A percentile compares a stretch with the other conserved stretches of the same genome.
phyloP scores from a whole-genome alignment of 2,797 vertebrate species.

The Lutjanus argentimaculatus region DNA sequence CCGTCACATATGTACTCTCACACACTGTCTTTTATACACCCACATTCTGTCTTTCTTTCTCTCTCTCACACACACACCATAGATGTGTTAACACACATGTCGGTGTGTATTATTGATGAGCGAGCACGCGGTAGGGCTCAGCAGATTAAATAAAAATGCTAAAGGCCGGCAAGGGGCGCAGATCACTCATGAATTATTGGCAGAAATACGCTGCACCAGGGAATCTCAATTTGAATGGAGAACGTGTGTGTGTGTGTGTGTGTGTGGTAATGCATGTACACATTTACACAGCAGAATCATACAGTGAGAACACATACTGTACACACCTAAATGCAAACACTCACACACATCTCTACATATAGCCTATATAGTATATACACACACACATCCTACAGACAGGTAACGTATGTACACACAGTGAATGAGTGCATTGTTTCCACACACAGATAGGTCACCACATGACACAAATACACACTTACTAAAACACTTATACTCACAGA shows the following conservation, averaged over 20 bases:
- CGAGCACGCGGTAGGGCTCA: constrained; percentile 87
- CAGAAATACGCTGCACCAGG: constrained; percentile 88
- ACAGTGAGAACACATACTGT: constrained; percentile 20
- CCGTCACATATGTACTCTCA: constrained; percentile 24
- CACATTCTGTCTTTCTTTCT: background rate
- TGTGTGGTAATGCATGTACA: constrained; percentile 32
- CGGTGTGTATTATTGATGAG: constrained; percentile 93
- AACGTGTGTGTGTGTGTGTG: constrained; percentile 11
- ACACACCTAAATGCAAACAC: constrained; percentile 42
- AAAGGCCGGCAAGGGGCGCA: constrained; percentile 91
- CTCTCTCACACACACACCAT: constrained; percentile 40
- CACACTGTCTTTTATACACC: background rate
- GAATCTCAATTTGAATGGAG: constrained; percentile 88
- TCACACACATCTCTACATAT: background rate
- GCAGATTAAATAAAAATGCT: constrained; percentile 96
- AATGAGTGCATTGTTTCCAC: constrained; percentile 5
- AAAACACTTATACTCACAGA: background rate
- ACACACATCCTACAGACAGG: background rate
- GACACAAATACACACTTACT: constrained; percentile 1
- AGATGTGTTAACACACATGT: constrained; percentile 96
- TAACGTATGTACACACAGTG: background rate
- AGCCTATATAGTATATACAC: background rate
- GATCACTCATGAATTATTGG: constrained; percentile 98
- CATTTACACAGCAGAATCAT: constrained; percentile 33
- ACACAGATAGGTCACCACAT: constrained; percentile 3